These are phyloP conservation scores for Brevimyrus niger DNA, from an alignment of 2,113 vertebrate genomes.

Conservation along the genomic window DNA sequence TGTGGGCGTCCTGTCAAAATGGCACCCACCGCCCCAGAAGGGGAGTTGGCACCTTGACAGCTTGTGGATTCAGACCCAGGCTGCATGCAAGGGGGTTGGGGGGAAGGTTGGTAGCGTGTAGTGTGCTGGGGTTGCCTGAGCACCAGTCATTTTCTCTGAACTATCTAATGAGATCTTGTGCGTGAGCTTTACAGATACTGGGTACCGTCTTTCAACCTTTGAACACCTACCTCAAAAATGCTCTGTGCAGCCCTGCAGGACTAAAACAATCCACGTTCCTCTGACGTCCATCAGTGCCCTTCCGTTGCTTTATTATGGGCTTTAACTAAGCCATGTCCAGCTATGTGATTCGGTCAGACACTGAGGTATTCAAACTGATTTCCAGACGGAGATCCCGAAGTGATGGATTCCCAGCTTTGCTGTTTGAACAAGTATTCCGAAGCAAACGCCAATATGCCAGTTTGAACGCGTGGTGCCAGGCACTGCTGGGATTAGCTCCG, in stretches of 20 bases:
- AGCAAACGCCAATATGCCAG: background rate
- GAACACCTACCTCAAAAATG: background rate
- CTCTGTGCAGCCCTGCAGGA: background rate
- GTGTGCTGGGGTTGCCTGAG: background rate
- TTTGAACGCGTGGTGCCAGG: background rate
- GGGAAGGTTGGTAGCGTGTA: no score
- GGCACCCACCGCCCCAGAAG: no score
- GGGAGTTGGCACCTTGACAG: no score
- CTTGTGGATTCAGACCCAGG: background rate
- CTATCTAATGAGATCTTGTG: background rate
- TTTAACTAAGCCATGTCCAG: background rate
- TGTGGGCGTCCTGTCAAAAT: background rate
- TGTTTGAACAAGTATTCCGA: background rate
- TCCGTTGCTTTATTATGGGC: background rate
- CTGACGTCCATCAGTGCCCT: background rate
- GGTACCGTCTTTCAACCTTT: background rate
- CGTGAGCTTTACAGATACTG: background rate
- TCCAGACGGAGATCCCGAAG: background rate
- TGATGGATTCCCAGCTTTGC: background rate
- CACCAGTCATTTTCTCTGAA: background rate
- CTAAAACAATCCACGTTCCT: background rate
- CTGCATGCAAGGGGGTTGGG: background rate
- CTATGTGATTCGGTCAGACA: background rate
- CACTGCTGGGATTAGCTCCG: background rate
- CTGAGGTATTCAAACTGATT: background rate